A percentile compares a stretch with the other conserved stretches of the same genome.
Evolutionary conservation across 2,113 vertebrate species (phyloP).

Genomic region (Eurypyga helias): DNA sequence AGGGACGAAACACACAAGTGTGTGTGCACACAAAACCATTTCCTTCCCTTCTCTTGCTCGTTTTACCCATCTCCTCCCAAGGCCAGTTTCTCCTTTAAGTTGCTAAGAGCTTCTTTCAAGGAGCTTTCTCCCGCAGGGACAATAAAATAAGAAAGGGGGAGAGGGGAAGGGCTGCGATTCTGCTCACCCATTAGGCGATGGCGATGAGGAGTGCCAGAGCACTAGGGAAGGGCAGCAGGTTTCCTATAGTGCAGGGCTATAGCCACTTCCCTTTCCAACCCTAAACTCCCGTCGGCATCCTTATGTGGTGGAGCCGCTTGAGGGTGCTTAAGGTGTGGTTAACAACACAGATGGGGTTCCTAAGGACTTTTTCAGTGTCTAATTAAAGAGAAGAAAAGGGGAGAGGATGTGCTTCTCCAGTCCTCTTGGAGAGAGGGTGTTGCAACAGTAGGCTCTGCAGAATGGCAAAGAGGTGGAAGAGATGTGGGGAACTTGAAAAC

Average conservation of each 20-base stretch:
- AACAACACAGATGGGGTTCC: not conserved
- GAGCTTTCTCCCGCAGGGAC: not conserved
- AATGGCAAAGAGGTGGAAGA: not conserved
- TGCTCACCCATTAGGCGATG: rapidly evolving
- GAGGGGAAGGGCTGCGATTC: not conserved
- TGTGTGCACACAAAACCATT: not conserved
- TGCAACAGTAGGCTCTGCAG: not conserved
- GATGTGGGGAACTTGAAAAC: not conserved
- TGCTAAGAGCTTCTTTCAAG: not conserved
- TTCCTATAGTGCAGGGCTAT: not conserved
- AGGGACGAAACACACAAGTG: not conserved
- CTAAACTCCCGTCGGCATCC: not conserved
- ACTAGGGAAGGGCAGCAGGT: not conserved
- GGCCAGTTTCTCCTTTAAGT: not conserved
- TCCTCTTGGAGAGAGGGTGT: not conserved
- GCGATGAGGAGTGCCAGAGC: not conserved
- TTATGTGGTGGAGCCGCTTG: rapidly evolving
- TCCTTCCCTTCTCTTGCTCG: not conserved
- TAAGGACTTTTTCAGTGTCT: not conserved
- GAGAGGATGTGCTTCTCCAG: not conserved
- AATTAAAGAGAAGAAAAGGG: not conserved
- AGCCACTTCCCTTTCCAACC: not conserved
- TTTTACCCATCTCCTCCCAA: not conserved
- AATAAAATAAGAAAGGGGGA: not conserved
- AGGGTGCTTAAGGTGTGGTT: not conserved